A percentile compares a stretch with the other conserved stretches of the same genome.
These are phyloP conservation scores for Cynopterus brachyotis DNA, from an alignment of 2,113 vertebrate species.

Conservation along the genomic window DNA sequence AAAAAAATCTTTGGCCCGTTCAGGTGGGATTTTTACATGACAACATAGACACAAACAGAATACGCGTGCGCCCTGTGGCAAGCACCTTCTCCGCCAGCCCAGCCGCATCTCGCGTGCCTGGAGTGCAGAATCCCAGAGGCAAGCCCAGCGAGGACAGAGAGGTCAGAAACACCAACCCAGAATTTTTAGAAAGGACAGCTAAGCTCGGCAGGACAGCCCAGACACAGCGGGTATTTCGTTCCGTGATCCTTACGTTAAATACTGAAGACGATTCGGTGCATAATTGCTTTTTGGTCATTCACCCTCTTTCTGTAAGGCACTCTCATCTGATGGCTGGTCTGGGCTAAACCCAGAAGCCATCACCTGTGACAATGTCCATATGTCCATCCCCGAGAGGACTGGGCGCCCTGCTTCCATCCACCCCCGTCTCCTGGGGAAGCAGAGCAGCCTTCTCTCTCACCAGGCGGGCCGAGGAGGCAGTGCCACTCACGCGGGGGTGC, in stretches of 20 bases:
- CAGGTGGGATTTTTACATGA: not conserved
- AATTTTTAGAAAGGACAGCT: not conserved
- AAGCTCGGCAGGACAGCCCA: not conserved
- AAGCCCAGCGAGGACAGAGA: slow-evolving; percentile 16
- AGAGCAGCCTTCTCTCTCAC: not conserved
- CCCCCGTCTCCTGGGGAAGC: not conserved
- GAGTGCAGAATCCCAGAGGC: not conserved
- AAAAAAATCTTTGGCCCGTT: slow-evolving; percentile 37
- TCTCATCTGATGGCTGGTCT: not conserved
- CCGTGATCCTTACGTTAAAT: not conserved
- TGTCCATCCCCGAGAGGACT: not conserved
- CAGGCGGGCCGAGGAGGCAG: not conserved
- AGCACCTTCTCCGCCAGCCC: not conserved
- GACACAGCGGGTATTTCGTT: not conserved
- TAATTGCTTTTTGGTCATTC: not conserved
- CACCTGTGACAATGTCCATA: not conserved
- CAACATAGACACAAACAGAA: not conserved
- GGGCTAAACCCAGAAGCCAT: not conserved
- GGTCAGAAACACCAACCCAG: slow-evolving; percentile 67
- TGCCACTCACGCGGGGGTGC: fast-evolving
- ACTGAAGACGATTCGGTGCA: not conserved
- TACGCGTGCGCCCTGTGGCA: not conserved
- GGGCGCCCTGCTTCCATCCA: fast-evolving
- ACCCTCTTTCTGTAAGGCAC: not conserved
- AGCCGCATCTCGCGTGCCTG: fast-evolving